These are phyloP conservation scores for Scopus umbretta DNA, from an alignment of 2,113 vertebrate species.

Conservation along the genomic window DNA sequence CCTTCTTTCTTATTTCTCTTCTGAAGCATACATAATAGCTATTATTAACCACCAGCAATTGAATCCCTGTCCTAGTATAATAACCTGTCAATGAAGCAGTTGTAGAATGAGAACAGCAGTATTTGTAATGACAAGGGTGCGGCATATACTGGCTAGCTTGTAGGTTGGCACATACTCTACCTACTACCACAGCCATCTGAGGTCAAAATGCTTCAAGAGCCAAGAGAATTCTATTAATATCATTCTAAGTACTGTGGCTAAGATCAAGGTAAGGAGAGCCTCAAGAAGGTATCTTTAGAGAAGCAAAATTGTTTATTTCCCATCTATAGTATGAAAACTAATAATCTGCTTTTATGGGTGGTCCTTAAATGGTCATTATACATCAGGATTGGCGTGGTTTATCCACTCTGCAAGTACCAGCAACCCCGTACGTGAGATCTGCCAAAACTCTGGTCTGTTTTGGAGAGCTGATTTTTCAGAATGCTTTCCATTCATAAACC, in stretches of 20 bases:
- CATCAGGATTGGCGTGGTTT: neutral
- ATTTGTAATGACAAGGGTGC: neutral
- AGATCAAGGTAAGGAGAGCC: neutral
- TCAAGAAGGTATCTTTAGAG: neutral
- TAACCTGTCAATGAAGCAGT: neutral
- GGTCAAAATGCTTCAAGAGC: constrained; percentile 10
- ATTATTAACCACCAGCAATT: neutral
- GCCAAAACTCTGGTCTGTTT: neutral
- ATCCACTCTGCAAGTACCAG: neutral
- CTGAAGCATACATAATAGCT: neutral
- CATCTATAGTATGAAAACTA: neutral
- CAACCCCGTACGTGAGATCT: neutral
- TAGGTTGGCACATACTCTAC: neutral
- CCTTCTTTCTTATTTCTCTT: neutral
- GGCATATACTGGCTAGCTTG: neutral
- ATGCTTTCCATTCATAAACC: neutral
- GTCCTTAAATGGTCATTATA: neutral
- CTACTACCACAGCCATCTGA: neutral
- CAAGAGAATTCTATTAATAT: neutral
- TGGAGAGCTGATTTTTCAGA: neutral
- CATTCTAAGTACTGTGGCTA: neutral
- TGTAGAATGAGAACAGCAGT: neutral
- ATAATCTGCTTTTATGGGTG: neutral
- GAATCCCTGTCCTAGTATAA: neutral
- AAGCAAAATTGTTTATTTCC: neutral